Evolutionary conservation across 2,113 vertebrate genomes (phyloP).

Genomic region (Tachysurus fulvidraco): DNA sequence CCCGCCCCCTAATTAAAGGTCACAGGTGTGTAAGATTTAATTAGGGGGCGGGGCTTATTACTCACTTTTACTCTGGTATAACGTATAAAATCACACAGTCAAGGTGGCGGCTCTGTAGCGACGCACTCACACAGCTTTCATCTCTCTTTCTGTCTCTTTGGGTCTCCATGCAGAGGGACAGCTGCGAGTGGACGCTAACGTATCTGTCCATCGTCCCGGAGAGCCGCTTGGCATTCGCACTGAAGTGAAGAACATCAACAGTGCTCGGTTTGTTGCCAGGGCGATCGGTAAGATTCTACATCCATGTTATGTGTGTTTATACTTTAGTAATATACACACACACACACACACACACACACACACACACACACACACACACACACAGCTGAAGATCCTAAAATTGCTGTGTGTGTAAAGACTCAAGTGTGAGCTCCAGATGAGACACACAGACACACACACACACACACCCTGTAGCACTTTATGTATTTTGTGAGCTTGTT

Average conservation of each 20-base stretch:
- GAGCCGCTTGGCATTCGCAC: constrained; percentile 86
- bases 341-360: background rate
- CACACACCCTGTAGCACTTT: background rate
- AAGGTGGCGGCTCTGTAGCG: background rate
- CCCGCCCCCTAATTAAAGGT: too few species aligned
- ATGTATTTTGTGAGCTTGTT: background rate
- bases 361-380: background rate
- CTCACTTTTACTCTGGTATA: background rate
- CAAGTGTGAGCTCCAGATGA: background rate
- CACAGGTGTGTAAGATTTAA: background rate
- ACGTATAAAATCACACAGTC: background rate
- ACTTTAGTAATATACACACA: background rate
- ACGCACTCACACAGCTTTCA: background rate
- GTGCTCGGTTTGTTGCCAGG: constrained; percentile 84
- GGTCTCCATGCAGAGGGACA: constrained; percentile 80
- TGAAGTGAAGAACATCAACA: constrained; percentile 99
- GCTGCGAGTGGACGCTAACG: constrained; percentile 93
- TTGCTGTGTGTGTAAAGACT: background rate
- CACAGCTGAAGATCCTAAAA: background rate
- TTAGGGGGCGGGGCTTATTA: background rate
- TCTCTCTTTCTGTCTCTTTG: constrained; percentile 3
- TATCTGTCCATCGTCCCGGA: constrained; percentile 89
- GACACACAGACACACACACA: background rate
- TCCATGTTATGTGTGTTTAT: background rate
- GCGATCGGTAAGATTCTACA: constrained; percentile 81